Evolutionary conservation across 2,797 vertebrate species (phyloP).

Genomic region (Coreius guichenoti): DNA sequence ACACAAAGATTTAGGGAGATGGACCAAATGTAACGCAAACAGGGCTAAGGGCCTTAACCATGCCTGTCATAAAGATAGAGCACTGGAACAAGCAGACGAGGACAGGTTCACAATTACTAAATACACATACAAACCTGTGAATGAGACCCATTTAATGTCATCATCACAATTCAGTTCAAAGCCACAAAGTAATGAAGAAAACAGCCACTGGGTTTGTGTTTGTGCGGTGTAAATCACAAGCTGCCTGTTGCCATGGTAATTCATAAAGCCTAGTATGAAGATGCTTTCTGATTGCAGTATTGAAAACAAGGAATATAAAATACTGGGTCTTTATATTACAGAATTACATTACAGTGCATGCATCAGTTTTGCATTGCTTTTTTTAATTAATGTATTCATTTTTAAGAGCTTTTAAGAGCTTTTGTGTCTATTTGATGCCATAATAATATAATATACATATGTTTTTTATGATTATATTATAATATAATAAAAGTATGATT

Average conservation of each 20-base stretch:
- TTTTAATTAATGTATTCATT: not conserved
- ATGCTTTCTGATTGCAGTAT: constrained; percentile 48
- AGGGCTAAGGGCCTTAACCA: constrained; percentile 62
- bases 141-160: constrained; percentile 62
- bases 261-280: constrained; percentile 50
- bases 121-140: constrained; percentile 46
- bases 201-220: constrained; percentile 41
- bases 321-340: not conserved
- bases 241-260: constrained; percentile 61
- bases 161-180: constrained; percentile 57
- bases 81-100: constrained; percentile 57
- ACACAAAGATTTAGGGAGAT: constrained; percentile 31
- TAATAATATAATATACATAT: no score
- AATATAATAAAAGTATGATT: not conserved
- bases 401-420: not conserved
- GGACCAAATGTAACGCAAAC: constrained; percentile 42
- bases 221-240: constrained; percentile 48
- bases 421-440: not conserved
- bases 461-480: not conserved
- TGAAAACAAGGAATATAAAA: constrained; percentile 40
- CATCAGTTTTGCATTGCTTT: not conserved
- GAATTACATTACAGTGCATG: not conserved
- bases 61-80: constrained; percentile 63
- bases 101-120: constrained; percentile 61
- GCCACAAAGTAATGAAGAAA: constrained; percentile 35